phyloP scores from a whole-genome alignment of 2,888 invertebrate genomes.

The Platycnemis pennipes region DNA sequence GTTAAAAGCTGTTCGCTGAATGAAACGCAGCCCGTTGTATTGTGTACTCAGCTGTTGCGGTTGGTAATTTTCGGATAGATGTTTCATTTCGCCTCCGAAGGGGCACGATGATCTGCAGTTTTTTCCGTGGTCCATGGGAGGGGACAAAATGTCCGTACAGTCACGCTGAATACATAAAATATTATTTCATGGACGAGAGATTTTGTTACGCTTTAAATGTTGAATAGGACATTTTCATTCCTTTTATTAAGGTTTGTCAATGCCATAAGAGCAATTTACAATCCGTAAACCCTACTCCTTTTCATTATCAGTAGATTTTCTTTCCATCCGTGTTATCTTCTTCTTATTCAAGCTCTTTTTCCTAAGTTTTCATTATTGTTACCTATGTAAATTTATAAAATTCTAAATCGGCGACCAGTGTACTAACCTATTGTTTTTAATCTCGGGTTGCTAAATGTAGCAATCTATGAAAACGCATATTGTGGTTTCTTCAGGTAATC shows the following conservation, averaged over 20 bases:
- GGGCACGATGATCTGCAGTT: neutral
- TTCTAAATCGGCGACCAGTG: too few species aligned
- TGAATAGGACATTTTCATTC: neutral
- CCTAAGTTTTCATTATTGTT: too few species aligned
- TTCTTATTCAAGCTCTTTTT: too few species aligned
- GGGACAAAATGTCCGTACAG: neutral
- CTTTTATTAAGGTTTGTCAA: neutral
- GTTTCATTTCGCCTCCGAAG: neutral
- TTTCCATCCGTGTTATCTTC: too few species aligned
- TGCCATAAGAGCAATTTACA: neutral
- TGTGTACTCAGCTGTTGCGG: too few species aligned
- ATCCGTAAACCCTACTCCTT: neutral
- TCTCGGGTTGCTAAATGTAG: too few species aligned
- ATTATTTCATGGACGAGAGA: neutral
- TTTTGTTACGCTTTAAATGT: neutral
- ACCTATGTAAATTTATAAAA: too few species aligned
- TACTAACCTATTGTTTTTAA: too few species aligned
- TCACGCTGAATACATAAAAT: neutral
- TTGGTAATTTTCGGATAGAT: neutral
- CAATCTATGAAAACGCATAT: too few species aligned
- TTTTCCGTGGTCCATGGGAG: neutral
- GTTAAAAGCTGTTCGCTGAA: too few species aligned
- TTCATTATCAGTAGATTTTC: neutral
- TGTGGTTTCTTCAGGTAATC: too few species aligned
- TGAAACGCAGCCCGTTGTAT: too few species aligned